These are phyloP conservation scores for Morpho helenor DNA, from an alignment of 2,888 invertebrate genomes.

Conservation along the genomic window DNA sequence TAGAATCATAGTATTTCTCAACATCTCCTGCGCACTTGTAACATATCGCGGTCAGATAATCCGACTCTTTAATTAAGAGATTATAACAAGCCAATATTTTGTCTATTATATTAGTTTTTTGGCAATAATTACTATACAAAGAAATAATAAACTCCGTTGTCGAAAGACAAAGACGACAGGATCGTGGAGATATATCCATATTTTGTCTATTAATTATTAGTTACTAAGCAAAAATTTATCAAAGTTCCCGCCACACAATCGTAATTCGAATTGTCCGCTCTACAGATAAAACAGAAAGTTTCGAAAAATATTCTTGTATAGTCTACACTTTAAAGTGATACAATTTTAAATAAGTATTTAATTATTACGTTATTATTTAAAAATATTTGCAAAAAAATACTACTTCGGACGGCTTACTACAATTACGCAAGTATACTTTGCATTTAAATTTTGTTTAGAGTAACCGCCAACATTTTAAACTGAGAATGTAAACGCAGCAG, in stretches of 20 bases:
- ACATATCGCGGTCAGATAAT: constrained; percentile 55
- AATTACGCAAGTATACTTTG: constrained; percentile 54
- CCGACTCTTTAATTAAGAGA: constrained; percentile 54
- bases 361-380: constrained; percentile 9
- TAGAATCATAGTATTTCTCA: constrained; percentile 60
- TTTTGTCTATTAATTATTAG: constrained; percentile 22
- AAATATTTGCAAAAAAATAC: constrained; percentile 49
- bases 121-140: constrained; percentile 52
- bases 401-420: constrained; percentile 65
- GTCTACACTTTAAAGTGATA: constrained; percentile 20
- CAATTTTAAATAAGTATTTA: constrained; percentile 11
- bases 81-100: constrained; percentile 61
- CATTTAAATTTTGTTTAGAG: constrained; percentile 32
- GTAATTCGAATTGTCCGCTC: constrained; percentile 12
- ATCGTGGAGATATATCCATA: constrained; percentile 55
- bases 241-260: constrained; percentile 32
- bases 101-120: constrained; percentile 50
- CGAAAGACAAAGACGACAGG: constrained; percentile 58
- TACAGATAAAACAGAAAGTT: constrained; percentile 26
- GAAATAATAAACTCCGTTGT: constrained; percentile 63
- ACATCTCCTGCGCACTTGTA: constrained; percentile 60
- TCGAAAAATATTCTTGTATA: constrained; percentile 24
- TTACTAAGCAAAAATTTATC: constrained; percentile 17
- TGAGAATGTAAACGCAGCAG: constrained; percentile 14
- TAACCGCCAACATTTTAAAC: constrained; percentile 20